Percentiles rank a stretch among this genome's conserved stretches.
Conservation (phyloP, 2,888 invertebrate species). For the Flexamia atlantica region DNA sequence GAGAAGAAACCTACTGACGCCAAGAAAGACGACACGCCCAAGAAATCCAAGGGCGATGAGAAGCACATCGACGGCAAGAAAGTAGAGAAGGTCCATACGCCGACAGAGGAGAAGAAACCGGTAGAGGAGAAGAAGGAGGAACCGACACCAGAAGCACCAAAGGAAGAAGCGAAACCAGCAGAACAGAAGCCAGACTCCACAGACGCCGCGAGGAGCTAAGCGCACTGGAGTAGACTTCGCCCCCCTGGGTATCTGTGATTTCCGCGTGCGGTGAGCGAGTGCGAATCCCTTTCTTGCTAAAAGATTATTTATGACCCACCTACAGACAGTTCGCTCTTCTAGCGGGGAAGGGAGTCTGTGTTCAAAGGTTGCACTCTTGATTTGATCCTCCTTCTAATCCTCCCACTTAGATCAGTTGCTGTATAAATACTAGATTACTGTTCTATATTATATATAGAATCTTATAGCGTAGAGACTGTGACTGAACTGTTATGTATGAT, state of each 20-base stretch:
- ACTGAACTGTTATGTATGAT: conserved; percentile 55
- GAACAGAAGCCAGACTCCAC: conserved; percentile 46
- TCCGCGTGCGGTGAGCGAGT: conserved; percentile 43
- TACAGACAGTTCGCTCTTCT: conserved; percentile 63
- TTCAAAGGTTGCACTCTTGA: conserved; percentile 58
- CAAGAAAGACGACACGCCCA: conserved; percentile 64
- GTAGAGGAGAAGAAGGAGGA: conserved; percentile 50
- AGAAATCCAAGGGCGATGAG: conserved; percentile 66
- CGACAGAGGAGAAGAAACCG: conserved; percentile 58
- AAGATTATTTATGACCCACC: conserved; percentile 65
- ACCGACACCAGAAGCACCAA: conserved; percentile 21
- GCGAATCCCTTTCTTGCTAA: conserved; percentile 67
- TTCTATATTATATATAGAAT: conserved; percentile 63
- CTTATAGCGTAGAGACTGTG: conserved; percentile 58
- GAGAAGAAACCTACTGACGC: conserved; percentile 67
- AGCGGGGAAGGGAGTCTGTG: conserved; percentile 66
- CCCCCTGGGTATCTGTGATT: conserved; percentile 53
- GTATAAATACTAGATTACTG: conserved; percentile 43
- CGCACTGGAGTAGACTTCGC: conserved; percentile 6
- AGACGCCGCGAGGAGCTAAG: conserved; percentile 55
- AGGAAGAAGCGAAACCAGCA: conserved; percentile 22
- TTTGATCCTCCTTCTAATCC: conserved; percentile 47
- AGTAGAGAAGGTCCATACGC: conserved; percentile 61
- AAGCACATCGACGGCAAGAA: conserved; percentile 67
- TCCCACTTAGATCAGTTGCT: conserved; percentile 32